These are phyloP conservation scores for Prunella himalayana DNA, from an alignment of 2,113 vertebrate species.

Conservation along the genomic window DNA sequence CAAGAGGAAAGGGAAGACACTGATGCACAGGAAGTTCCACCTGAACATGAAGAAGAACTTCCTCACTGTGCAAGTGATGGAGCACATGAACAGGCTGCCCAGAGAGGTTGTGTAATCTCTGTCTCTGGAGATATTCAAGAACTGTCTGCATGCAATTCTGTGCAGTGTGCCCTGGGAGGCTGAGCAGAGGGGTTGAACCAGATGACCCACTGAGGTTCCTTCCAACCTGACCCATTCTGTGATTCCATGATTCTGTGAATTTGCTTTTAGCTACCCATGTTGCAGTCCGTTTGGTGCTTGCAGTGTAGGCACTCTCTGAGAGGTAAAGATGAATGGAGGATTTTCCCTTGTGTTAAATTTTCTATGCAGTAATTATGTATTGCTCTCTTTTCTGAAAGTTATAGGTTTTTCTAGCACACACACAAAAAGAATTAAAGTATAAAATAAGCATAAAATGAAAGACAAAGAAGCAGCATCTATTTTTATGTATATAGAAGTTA, in stretches of 20 bases:
- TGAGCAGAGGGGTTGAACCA: neutral
- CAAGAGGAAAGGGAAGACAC: neutral
- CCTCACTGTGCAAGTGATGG: no score
- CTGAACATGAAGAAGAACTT: neutral
- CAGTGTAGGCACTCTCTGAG: fast-evolving
- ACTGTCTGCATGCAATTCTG: neutral
- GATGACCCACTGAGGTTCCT: neutral
- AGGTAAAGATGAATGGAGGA: neutral
- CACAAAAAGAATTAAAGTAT: neutral
- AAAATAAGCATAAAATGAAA: neutral
- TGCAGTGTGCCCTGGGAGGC: neutral
- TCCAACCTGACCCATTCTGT: neutral
- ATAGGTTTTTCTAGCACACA: neutral
- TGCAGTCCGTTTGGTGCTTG: neutral
- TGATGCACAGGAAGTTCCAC: neutral
- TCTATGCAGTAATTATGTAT: neutral
- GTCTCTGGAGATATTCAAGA: neutral
- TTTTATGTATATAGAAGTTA: neutral
- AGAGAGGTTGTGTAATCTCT: neutral
- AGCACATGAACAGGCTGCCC: neutral
- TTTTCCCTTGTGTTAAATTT: neutral
- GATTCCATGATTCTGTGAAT: neutral
- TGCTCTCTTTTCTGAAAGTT: neutral
- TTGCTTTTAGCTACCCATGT: neutral
- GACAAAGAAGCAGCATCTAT: neutral